Base-by-base conservation (phyloP, 1,140 invertebrate genomes). In the Chlorops oryzae region DNA sequence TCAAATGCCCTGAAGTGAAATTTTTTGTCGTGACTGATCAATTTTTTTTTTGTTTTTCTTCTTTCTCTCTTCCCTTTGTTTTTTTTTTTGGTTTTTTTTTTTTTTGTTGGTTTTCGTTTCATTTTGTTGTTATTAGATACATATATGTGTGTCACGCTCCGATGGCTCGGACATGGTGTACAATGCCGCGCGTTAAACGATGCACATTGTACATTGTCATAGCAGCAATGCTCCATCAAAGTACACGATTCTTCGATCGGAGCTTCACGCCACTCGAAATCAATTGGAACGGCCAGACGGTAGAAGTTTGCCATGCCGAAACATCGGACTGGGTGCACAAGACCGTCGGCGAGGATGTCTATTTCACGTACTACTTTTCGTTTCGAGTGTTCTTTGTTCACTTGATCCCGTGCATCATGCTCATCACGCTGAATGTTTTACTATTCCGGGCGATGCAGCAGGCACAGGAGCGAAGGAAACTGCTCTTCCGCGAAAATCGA, bases 351-450 rank as follows among this genome's bases (percentile, higher is more conserved):
- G 65, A 79, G 28, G 79, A 88, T 62, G 68, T 84, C 2, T 95
- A 93, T 70, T 92, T 81, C 73, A 84, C 83, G 24, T 74, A 81
- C 2, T 94, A 92, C 73, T 93, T 80, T 69, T 80, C 84, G 59
- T 95, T 94, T 68, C 78, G 93, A 3, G 87, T 95, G 5, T 73
- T 96, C 12, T 95, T 92, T 73, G 91, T 96, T 13, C 90, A 96
- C 66, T 74, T 93, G 50, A 74, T 92, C 17, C 93, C 93, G 0
- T 96, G 92, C 74, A 81, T 90, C 3, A 82, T 88, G 3, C 79
- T 97, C 7, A 88, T 96, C 2, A 84, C 92, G 2, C 79, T 97
- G 15, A 97, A 96, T 72, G 81, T 88, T 0, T 74, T 96, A 7
- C 78, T 97, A 1, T 94, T 94, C 63, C 74, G 81, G 43, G 90